Evolutionary conservation across 2,113 vertebrate genomes (phyloP).

Genomic region (Dromas ardeola): DNA sequence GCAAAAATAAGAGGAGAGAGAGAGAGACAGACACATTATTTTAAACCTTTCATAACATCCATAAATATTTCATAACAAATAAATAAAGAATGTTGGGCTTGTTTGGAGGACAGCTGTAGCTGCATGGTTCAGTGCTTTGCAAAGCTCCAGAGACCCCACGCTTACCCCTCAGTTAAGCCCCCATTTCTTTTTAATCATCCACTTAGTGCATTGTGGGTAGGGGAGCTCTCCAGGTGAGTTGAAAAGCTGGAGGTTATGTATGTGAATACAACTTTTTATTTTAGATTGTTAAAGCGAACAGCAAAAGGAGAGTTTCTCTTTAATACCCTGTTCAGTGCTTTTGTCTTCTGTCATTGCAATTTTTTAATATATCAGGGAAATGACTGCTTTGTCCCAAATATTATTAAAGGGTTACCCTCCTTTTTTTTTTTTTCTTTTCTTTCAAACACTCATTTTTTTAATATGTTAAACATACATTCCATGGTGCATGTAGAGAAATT

Average conservation of each 20-base stretch:
- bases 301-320: neutral
- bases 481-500: neutral
- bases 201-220: slow-evolving; percentile 96
- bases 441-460: neutral
- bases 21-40: slow-evolving; percentile 95
- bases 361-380: slow-evolving; percentile 29
- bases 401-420: neutral
- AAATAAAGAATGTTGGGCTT: slow-evolving; percentile 99
- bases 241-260: slow-evolving; percentile 76
- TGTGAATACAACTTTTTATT: slow-evolving; percentile 55
- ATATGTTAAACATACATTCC: neutral
- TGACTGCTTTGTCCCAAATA: neutral
- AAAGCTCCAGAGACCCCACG: slow-evolving; percentile 88
- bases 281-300: slow-evolving; percentile 52
- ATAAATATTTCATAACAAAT: slow-evolving; percentile 99
- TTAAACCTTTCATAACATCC: slow-evolving; percentile 99
- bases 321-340: neutral
- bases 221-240: slow-evolving; percentile 92
- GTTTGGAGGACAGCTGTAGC: slow-evolving; percentile 99
- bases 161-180: slow-evolving; percentile 95
- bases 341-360: neutral
- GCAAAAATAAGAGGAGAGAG: slow-evolving; percentile 75
- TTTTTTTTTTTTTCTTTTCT: neutral
- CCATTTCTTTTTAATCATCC: slow-evolving; percentile 99
- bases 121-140: slow-evolving; percentile 88